Base-by-base conservation (phyloP, 1,140 invertebrate species). In the Apis florea region DNA sequence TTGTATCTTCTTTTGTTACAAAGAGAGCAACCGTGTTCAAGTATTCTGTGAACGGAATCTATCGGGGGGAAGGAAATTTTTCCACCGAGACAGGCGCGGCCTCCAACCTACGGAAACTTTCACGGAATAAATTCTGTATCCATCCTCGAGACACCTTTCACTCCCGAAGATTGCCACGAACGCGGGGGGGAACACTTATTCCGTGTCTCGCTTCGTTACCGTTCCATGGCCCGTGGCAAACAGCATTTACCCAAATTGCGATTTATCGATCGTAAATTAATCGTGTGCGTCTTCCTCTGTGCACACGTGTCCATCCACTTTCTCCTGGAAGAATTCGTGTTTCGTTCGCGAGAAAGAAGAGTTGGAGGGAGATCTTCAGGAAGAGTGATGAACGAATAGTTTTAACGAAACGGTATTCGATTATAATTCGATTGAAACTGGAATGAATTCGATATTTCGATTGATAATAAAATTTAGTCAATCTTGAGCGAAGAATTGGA, bases 1-100 rank as follows among this genome's bases (percentile, higher is more conserved):
- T 74, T 74, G 71, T 74, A 53, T 80, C 79, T 49, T 13, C 79
- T 74, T 74, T 74, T 51, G 71, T 74, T 67, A 67, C 61, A 80
- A 80, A 80, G 71, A 67, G 13, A 74, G 61, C 51, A 80, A 80
- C 79, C 70, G n/a, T 67, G 17, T 66, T 19, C n/a, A 51, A 74
- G 40, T 74, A 74, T 80, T 67, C 58, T 61, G 31, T 40, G 71
- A 74, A 74, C 70, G 21, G 61, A 74, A 56, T 51, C 71, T 74
- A 80, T 74, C 71, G 40, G 24, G 47, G 24, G 24, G 24, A 64
- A 40, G 6, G 71, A 74, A 75, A 80, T 66, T 75, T 80, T 80
- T 74, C 71, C 71, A 66, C 19, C 51, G 51, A 72, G 69, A 53
- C 58, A 71, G 53, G 17, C 31, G 31, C 31, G 31, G 31, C 4